These are phyloP conservation scores for Lumbricus terrestris DNA, from an alignment of 2,888 invertebrate species.

Conservation along the genomic window DNA sequence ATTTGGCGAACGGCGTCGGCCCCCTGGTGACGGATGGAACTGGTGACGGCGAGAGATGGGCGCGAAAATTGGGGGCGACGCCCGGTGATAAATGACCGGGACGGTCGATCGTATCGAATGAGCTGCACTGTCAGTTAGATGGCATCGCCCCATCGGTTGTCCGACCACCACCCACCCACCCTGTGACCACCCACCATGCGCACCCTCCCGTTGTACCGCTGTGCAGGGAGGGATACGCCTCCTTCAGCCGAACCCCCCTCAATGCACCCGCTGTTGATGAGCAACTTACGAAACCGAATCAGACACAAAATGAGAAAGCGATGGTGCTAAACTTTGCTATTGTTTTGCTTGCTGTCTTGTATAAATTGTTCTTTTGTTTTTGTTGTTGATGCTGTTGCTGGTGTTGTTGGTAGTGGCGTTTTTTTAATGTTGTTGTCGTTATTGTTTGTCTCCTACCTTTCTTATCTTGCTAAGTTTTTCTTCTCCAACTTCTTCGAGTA, in stretches of 20 bases:
- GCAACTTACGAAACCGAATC: too few species aligned
- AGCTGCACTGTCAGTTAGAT: neutral
- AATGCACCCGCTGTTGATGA: neutral
- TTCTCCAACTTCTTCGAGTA: too few species aligned
- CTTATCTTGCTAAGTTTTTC: too few species aligned
- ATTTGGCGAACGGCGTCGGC: neutral
- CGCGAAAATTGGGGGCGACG: conserved; percentile 14
- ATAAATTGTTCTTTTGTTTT: too few species aligned
- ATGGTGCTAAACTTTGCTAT: too few species aligned
- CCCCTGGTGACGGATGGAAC: conserved; percentile 9
- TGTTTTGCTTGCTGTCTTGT: too few species aligned
- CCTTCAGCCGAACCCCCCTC: neutral
- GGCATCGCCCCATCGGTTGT: conserved; percentile 15
- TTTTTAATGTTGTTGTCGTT: too few species aligned
- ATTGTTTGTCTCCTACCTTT: too few species aligned
- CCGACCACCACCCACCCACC: neutral
- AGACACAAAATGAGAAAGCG: neutral
- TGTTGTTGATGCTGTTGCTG: too few species aligned
- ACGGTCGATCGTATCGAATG: conserved; percentile 8
- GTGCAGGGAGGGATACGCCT: neutral
- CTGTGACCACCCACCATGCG: neutral
- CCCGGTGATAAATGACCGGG: neutral
- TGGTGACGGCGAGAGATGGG: neutral
- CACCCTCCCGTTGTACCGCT: neutral
- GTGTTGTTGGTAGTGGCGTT: too few species aligned